phyloP scores from a whole-genome alignment of 2,797 vertebrate genomes.

The Mormyrops attenuatus region DNA sequence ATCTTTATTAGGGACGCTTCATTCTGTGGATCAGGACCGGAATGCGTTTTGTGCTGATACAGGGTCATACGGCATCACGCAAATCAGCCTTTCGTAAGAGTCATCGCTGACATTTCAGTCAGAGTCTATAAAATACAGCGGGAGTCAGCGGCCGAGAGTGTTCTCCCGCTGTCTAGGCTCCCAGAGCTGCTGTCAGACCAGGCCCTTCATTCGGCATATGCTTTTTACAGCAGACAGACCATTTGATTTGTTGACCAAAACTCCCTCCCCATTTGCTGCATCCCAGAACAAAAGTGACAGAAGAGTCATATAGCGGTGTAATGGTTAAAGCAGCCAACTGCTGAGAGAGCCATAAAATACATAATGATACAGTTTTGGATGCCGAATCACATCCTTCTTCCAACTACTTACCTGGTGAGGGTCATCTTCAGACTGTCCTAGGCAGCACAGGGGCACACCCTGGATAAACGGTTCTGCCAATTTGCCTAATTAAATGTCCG shows the following conservation, averaged over 20 bases:
- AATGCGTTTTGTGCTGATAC: not conserved
- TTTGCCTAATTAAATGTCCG: not conserved
- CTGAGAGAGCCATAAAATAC: not conserved
- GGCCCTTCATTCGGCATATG: not conserved
- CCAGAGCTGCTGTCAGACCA: not conserved
- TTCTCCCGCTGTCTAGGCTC: not conserved
- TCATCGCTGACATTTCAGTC: not conserved
- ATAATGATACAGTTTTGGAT: not conserved
- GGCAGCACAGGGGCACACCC: not conserved
- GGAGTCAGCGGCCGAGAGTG: not conserved
- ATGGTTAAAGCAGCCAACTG: not conserved
- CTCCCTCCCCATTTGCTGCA: not conserved
- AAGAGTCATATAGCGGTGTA: not conserved
- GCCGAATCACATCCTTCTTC: not conserved
- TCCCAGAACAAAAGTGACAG: not conserved
- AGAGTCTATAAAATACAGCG: not conserved
- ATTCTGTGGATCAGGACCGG: not conserved
- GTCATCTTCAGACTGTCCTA: not conserved
- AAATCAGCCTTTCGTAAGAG: not conserved
- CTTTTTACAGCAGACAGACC: not conserved
- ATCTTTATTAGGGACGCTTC: not conserved
- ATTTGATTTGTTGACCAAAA: not conserved
- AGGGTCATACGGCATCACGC: not conserved
- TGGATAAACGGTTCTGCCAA: not conserved
- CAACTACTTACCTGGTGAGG: not conserved